Base-by-base conservation (phyloP, 1,140 invertebrate genomes). In the Harpegnathos saltator region DNA sequence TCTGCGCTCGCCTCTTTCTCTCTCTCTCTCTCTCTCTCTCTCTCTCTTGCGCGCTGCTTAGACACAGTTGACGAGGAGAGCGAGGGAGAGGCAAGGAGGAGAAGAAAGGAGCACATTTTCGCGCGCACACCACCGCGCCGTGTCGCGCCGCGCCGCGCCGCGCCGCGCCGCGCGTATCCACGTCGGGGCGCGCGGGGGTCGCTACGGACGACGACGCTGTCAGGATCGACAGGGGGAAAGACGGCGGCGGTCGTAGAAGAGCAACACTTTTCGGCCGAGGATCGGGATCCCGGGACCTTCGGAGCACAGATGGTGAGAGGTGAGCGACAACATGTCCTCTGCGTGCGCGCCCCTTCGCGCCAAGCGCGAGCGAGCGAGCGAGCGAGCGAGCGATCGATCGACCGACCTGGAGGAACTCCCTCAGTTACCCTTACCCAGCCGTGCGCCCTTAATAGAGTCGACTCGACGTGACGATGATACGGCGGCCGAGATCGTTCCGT, bases 281-380 rank as follows among this genome's bases (percentile, higher is more conserved):
- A 77, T 38, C 71, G 56, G 71, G 22, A 48, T 11, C 15, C 74
- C 48, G 48, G 48, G 50, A 66, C 48, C n/a, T 66, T 77, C 38
- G 26, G 38, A 80, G 62, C 48, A 75, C 88, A 90, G 62, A 89
- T 88, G 88, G 89, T 90, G 78, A 88, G 82, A 88, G 89, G 89
- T 90, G 59, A 73, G 68, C 38, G 38, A 59, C 9, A 33, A 22
- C 29, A 66, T 7, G 12, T 44, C 33, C 38, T 19, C 5, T 2
- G 14, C 11, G 73, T 54, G n/a, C 38, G 38, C 26, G 62, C 56
- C 61, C n/a, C 48, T 66, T 56, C 15, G 19, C 11, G 15, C 62
- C 26, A 77, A 77, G 66, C 54, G 48, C 73, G 26, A 65, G 73
- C 73, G 33, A 33, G 29, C 5, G 5, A 33, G 38, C 38, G 38